These are phyloP conservation scores for Aythya baeri DNA, from an alignment of 2,113 vertebrate species.

Conservation along the genomic window DNA sequence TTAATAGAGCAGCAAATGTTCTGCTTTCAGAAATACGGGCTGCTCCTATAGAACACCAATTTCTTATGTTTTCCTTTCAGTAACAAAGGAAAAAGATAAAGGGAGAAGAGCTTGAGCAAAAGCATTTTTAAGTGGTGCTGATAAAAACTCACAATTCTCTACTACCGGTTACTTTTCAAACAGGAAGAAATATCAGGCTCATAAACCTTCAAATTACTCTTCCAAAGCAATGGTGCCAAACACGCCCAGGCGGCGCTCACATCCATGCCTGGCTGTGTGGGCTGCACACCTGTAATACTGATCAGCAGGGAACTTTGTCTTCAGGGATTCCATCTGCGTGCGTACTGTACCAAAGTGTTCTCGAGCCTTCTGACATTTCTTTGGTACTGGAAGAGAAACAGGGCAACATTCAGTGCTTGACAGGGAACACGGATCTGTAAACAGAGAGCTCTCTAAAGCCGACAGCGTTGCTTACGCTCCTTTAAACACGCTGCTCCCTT, in stretches of 20 bases:
- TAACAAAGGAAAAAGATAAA: background rate
- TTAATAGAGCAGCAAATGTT: background rate
- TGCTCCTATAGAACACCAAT: background rate
- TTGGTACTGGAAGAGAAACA: conserved; percentile 85
- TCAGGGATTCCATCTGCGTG: conserved; percentile 90
- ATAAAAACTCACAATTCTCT: background rate
- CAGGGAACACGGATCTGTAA: background rate
- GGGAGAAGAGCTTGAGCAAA: background rate
- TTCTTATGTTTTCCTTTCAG: background rate
- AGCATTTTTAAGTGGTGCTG: background rate
- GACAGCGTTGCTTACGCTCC: fast-evolving
- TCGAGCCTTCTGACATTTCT: conserved; percentile 89
- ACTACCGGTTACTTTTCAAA: background rate
- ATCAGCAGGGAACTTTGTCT: conserved; percentile 93
- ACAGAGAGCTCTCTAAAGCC: background rate
- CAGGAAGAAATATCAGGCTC: background rate
- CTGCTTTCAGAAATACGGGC: background rate
- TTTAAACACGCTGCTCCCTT: background rate
- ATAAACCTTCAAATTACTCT: background rate
- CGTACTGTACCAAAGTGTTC: conserved; percentile 90
- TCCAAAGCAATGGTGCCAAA: background rate
- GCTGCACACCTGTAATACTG: conserved; percentile 93
- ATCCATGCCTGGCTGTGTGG: background rate
- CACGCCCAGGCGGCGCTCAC: background rate
- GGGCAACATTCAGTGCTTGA: background rate